These are phyloP conservation scores for Heliconius congener DNA, from an alignment of 1,140 invertebrate genomes.

Conservation along the genomic window DNA sequence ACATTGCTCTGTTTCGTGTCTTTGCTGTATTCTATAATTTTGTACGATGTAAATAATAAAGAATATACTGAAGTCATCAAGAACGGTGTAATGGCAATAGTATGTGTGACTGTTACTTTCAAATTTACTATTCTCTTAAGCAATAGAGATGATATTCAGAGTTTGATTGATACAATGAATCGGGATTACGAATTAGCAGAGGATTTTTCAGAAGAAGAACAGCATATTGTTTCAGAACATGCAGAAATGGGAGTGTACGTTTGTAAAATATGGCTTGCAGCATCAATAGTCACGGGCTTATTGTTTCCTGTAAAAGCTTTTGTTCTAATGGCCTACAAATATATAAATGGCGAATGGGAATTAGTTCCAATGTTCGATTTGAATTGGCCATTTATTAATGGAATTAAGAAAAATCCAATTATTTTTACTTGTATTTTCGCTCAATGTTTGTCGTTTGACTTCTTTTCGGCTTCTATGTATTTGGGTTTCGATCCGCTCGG, in stretches of 20 bases:
- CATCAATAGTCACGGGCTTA: conserved; percentile 17
- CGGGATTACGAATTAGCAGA: conserved; percentile 36
- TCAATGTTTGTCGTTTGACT: conserved; percentile 40
- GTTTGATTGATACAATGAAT: conserved; percentile 43
- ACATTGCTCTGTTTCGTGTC: conserved; percentile 33
- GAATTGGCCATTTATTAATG: conserved; percentile 45
- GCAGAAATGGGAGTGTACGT: conserved; percentile 41
- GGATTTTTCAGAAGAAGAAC: conserved; percentile 36
- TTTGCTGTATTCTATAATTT: conserved; percentile 45
- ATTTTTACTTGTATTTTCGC: conserved; percentile 31
- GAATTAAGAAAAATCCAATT: conserved; percentile 37
- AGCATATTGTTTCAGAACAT: conserved; percentile 42
- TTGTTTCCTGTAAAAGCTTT: conserved; percentile 47
- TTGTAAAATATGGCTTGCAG: conserved; percentile 42
- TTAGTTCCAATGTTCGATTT: conserved; percentile 50
- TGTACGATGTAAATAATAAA: conserved; percentile 42
- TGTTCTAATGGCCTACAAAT: conserved; percentile 41
- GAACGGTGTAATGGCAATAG: conserved; percentile 48
- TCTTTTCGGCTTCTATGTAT: conserved; percentile 42
- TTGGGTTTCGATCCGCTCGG: conserved; percentile 49
- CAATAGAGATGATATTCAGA: conserved; percentile 28
- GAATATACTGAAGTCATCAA: conserved; percentile 49
- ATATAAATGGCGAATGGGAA: conserved; percentile 42
- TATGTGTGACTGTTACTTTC: conserved; percentile 45
- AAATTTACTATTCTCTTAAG: conserved; percentile 41